Percentiles rank a stretch among this genome's conserved stretches.
Evolutionary conservation across 1,140 invertebrate genomes (phyloP).

Genomic region (Coptotermes formosanus): DNA sequence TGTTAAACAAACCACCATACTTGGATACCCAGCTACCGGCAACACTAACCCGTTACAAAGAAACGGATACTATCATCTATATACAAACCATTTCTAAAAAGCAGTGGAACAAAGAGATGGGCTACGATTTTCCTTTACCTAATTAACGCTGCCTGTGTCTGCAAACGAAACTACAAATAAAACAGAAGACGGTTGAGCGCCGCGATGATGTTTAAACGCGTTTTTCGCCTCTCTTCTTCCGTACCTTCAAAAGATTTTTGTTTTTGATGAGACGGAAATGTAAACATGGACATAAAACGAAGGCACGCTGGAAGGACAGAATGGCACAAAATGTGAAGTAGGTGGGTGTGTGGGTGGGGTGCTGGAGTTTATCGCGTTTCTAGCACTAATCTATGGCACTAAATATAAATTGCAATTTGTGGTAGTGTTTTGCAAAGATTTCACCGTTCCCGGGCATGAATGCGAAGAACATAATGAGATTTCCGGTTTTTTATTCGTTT

Average conservation of each 20-base stretch:
- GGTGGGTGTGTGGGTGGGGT: too few relatives aligned
- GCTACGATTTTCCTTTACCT: neutral
- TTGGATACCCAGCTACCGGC: too few relatives aligned
- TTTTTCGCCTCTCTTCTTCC: neutral
- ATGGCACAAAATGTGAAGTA: neutral
- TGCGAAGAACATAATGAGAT: too few relatives aligned
- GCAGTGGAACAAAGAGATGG: neutral
- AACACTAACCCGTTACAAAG: too few relatives aligned
- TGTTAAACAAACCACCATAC: too few relatives aligned
- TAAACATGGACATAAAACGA: neutral
- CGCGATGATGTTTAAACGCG: neutral
- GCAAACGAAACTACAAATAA: conserved; percentile 10
- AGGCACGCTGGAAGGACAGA: neutral
- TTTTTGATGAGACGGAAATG: conserved; percentile 16
- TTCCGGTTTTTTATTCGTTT: too few relatives aligned
- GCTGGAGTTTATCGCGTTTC: neutral
- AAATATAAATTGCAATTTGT: neutral
- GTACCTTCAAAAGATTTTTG: neutral
- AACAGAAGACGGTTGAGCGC: neutral
- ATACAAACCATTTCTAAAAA: neutral
- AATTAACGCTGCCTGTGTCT: neutral
- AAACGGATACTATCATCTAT: too few relatives aligned
- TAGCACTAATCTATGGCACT: neutral
- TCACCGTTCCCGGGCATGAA: too few relatives aligned
- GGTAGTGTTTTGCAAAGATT: too few relatives aligned